These are phyloP conservation scores for Syngnathus scovelli DNA, from an alignment of 2,113 vertebrate species.

Conservation along the genomic window DNA sequence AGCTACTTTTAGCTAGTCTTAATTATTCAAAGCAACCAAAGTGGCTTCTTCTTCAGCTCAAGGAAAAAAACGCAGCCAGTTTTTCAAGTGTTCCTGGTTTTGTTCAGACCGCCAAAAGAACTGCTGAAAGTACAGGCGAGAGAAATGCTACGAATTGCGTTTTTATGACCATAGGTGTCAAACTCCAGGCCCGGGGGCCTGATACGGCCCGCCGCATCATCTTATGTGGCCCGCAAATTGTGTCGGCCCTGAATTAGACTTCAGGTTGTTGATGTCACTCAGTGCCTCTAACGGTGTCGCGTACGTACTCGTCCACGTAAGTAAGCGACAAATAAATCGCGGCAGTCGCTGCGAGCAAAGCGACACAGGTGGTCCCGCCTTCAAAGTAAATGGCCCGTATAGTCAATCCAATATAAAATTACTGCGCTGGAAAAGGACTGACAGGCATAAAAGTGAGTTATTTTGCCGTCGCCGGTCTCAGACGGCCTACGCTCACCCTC, in stretches of 20 bases:
- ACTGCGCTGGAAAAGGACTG: conserved; percentile 3
- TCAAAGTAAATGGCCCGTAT: conserved; percentile 8
- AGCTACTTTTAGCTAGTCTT: neutral
- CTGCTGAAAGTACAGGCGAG: no score
- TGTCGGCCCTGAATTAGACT: no score
- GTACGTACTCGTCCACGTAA: neutral
- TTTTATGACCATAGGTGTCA: no score
- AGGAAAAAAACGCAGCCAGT: no score
- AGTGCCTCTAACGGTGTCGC: neutral
- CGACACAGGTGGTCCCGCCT: conserved; percentile 1
- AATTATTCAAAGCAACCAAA: neutral
- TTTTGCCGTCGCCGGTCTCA: neutral
- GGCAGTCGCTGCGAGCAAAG: neutral
- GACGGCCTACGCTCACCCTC: neutral
- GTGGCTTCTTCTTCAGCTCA: neutral
- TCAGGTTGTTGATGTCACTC: neutral
- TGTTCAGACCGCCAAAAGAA: no score
- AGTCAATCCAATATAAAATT: conserved; percentile 10
- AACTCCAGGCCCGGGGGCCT: no score
- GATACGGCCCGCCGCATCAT: no score
- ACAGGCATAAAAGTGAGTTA: conserved; percentile 11
- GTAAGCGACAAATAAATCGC: neutral
- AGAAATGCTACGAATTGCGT: no score
- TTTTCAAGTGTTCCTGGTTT: no score
- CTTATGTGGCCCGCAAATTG: no score